A percentile compares a stretch with the other conserved stretches of the same genome.
phyloP scores from a whole-genome alignment of 2,113 vertebrate genomes.

The Riparia riparia region DNA sequence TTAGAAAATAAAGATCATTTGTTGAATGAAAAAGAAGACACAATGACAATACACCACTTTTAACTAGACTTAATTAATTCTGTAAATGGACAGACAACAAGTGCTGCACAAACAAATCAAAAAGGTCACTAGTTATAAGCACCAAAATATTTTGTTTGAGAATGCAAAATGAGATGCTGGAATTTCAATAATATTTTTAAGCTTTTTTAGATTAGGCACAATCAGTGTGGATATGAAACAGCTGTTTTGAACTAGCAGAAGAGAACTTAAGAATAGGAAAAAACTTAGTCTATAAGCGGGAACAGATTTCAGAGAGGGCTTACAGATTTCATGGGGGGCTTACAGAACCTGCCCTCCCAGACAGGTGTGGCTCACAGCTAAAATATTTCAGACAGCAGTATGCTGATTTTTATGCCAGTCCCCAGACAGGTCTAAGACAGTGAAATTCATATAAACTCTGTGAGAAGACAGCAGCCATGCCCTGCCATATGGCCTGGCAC shows the following conservation, averaged over 20 bases:
- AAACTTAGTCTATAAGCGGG: neutral
- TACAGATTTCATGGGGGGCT: neutral
- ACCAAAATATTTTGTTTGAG: neutral
- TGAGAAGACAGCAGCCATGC: slow-evolving; percentile 23
- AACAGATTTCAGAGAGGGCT: neutral
- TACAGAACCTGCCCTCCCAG: neutral
- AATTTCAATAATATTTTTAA: neutral
- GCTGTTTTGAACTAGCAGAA: neutral
- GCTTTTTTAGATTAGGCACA: neutral
- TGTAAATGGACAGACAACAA: neutral
- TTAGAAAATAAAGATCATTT: neutral
- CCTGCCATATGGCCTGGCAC: slow-evolving; percentile 57
- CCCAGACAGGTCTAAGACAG: slow-evolving; percentile 4
- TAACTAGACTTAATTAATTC: slow-evolving; percentile 1
- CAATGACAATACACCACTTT: neutral
- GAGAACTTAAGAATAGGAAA: neutral
- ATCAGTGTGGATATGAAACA: neutral
- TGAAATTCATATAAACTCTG: neutral
- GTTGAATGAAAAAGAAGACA: neutral
- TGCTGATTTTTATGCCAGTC: neutral
- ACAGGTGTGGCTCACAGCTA: neutral
- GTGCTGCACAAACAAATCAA: neutral
- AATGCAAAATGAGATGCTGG: neutral
- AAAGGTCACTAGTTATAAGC: neutral
- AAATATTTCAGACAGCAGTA: neutral